These are phyloP conservation scores for Gymnogyps californianus DNA, from an alignment of 2,113 vertebrate genomes.

Conservation along the genomic window DNA sequence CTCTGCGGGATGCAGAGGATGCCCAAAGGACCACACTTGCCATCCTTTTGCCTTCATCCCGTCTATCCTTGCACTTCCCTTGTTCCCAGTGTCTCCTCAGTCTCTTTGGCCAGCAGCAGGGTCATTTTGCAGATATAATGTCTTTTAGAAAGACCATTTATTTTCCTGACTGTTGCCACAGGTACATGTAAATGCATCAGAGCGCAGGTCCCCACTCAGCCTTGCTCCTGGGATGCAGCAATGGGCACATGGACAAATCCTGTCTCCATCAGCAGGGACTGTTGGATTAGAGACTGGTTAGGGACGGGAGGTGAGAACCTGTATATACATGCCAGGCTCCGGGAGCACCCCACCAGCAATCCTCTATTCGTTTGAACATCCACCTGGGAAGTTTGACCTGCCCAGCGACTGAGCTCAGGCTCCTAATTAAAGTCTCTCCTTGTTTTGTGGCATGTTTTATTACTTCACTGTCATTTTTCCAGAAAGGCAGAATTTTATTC, in stretches of 20 bases:
- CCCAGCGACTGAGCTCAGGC: not conserved
- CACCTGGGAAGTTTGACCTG: not conserved
- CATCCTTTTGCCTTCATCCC: not conserved
- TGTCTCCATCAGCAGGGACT: not conserved
- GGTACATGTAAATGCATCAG: not conserved
- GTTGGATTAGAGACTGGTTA: not conserved
- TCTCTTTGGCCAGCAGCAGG: not conserved
- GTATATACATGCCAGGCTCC: not conserved
- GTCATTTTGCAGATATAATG: not conserved
- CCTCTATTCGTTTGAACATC: not conserved
- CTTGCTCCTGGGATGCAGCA: not conserved
- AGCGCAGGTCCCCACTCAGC: not conserved
- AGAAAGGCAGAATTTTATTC: not conserved
- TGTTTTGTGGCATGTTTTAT: not conserved
- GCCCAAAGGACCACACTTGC: not conserved
- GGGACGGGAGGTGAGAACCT: not conserved
- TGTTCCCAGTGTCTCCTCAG: not conserved
- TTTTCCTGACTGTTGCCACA: not conserved
- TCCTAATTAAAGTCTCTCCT: not conserved
- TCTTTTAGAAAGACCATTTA: not conserved
- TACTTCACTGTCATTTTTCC: not conserved
- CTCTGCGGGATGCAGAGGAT: accelerated
- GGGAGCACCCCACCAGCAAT: not conserved
- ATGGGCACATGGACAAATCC: not conserved
- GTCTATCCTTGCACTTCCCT: no score